Percentiles rank a stretch among this genome's conserved stretches.
These are phyloP conservation scores for Darevskia mixta DNA, from an alignment of 2,797 vertebrate species.

Conservation along the genomic window DNA sequence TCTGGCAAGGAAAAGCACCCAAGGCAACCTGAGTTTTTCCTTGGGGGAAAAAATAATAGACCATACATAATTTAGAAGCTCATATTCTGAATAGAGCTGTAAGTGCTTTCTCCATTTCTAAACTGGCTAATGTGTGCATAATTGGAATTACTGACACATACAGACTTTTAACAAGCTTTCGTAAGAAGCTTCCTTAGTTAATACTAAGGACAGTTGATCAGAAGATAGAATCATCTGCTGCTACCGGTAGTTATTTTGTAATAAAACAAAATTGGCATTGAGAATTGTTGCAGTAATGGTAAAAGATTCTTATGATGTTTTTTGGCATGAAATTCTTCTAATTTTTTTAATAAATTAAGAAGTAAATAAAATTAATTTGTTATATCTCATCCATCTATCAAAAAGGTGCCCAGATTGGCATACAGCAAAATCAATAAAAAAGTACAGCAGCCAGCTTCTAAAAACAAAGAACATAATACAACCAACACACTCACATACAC, in stretches of 20 bases:
- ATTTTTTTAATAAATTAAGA: no score
- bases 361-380: no score
- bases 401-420: background rate
- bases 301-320: background rate
- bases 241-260: background rate
- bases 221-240: background rate
- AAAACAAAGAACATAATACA: background rate
- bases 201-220: background rate
- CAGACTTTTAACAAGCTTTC: background rate
- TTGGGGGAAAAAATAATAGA: background rate
- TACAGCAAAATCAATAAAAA: background rate
- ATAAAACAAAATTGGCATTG: background rate
- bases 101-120: slow-evolving; percentile 1
- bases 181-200: slow-evolving; percentile 3
- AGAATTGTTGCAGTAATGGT: background rate
- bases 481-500: no score
- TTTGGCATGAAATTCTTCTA: background rate
- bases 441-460: background rate
- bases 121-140: background rate
- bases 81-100: background rate
- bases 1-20: background rate
- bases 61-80: slow-evolving; percentile 1
- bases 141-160: background rate
- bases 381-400: background rate
- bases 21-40: background rate